These are phyloP conservation scores for Pseudomugil gertrudae DNA, from an alignment of 2,797 vertebrate genomes.

Conservation along the genomic window DNA sequence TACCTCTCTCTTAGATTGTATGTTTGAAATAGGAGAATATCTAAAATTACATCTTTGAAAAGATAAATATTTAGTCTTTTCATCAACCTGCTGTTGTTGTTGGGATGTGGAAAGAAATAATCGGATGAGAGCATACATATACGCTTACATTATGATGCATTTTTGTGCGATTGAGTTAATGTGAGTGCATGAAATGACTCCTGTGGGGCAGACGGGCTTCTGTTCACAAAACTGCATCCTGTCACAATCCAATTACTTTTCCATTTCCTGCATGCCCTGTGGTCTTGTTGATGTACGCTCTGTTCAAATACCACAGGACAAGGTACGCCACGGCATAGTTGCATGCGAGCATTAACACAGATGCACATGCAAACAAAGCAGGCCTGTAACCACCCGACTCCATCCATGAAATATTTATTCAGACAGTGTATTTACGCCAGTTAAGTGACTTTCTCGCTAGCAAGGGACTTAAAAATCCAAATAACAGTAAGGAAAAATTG, in stretches of 20 bases:
- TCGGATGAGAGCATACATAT: slow-evolving; percentile 17
- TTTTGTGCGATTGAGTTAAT: slow-evolving; percentile 48
- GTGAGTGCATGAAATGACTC: slow-evolving; percentile 64
- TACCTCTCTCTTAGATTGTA: background rate
- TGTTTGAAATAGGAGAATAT: background rate
- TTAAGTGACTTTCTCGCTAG: slow-evolving; percentile 61
- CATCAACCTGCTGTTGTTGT: slow-evolving; percentile 18
- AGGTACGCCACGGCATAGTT: slow-evolving; percentile 39
- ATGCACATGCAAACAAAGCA: slow-evolving; percentile 15
- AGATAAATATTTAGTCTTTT: background rate
- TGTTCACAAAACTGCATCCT: slow-evolving; percentile 77
- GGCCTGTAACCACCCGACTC: slow-evolving; percentile 44
- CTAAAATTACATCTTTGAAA: background rate
- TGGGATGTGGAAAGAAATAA: slow-evolving; percentile 37
- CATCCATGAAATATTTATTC: slow-evolving; percentile 67
- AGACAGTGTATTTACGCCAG: slow-evolving; percentile 69
- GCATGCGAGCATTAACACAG: slow-evolving; percentile 36
- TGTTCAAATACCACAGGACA: slow-evolving; percentile 64
- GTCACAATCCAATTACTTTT: slow-evolving; percentile 81
- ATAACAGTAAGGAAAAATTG: slow-evolving; percentile 28
- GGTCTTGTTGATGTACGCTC: slow-evolving; percentile 56
- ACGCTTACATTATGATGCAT: slow-evolving; percentile 27
- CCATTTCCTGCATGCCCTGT: slow-evolving; percentile 76
- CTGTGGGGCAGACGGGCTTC: slow-evolving; percentile 68
- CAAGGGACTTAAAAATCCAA: slow-evolving; percentile 36